phyloP scores from a whole-genome alignment of 1,140 invertebrate species.

The Drosophila subpulchrella region DNA sequence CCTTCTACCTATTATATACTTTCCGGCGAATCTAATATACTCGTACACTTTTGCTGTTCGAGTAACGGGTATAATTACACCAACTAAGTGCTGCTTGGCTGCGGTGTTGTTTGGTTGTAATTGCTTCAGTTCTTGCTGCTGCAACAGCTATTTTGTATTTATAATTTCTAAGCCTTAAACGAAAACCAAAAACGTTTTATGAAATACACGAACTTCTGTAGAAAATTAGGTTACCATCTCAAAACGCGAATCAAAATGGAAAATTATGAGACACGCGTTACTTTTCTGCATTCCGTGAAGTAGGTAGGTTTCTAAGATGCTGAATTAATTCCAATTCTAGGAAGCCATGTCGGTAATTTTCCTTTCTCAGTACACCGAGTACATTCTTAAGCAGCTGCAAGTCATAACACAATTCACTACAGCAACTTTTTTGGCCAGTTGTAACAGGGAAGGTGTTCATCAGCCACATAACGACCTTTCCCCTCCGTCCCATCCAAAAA shows the following conservation, averaged over 20 bases:
- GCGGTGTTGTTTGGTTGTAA: too few species aligned
- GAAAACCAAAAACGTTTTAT: not conserved
- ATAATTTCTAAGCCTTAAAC: not conserved
- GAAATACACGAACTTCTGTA: constrained; percentile 1
- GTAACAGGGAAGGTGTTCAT: not conserved
- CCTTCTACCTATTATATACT: too few species aligned
- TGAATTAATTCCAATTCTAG: not conserved
- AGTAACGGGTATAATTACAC: too few species aligned
- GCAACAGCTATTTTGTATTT: constrained; percentile 24
- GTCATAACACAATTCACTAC: not conserved
- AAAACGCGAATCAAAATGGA: too few species aligned
- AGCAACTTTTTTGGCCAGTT: not conserved
- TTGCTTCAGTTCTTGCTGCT: not conserved
- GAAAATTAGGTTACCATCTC: constrained; percentile 4
- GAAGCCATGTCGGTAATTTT: not conserved
- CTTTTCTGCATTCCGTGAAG: not conserved
- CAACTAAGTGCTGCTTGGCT: too few species aligned
- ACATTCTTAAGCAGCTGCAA: not conserved
- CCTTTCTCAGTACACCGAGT: not conserved
- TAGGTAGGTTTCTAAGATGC: not conserved
- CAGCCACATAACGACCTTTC: not conserved
- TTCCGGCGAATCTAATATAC: too few species aligned
- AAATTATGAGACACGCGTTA: not conserved
- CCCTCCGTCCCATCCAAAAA: not conserved
- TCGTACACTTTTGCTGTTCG: too few species aligned